These are phyloP conservation scores for Heloderma charlesbogerti DNA, from an alignment of 2,113 vertebrate genomes.

Conservation along the genomic window DNA sequence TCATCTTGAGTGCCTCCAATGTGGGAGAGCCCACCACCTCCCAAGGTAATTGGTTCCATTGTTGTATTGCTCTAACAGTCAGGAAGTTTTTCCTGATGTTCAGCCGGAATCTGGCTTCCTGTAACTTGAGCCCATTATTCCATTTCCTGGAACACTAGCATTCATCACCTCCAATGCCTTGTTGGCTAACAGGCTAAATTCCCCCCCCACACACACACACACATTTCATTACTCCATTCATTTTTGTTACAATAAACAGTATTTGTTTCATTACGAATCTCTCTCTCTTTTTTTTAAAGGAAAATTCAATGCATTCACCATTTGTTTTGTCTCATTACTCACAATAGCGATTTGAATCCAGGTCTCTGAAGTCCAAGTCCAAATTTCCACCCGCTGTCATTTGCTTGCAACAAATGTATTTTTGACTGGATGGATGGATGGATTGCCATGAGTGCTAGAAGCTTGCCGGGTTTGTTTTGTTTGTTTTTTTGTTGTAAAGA, in stretches of 20 bases:
- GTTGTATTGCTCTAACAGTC: no score
- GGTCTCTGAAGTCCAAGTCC: no score
- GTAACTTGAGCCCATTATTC: no score
- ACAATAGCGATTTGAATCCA: background rate
- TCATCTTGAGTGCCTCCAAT: no score
- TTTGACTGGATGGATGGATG: background rate
- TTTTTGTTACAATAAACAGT: background rate
- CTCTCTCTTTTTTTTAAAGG: background rate
- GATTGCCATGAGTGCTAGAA: background rate
- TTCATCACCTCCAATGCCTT: slow-evolving; percentile 24
- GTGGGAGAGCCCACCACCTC: no score
- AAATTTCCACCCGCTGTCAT: background rate
- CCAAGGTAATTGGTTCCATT: no score
- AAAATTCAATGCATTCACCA: background rate
- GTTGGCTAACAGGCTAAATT: background rate
- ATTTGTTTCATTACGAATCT: background rate
- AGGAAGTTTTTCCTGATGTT: no score
- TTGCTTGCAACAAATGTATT: background rate
- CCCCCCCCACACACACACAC: background rate
- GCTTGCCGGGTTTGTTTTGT: background rate
- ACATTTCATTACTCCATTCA: background rate
- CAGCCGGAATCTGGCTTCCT: no score
- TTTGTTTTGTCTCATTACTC: background rate
- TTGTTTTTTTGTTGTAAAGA: background rate
- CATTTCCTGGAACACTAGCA: background rate